Conservation (phyloP, 2,888 invertebrate genomes). For the Noctua janthina region DNA sequence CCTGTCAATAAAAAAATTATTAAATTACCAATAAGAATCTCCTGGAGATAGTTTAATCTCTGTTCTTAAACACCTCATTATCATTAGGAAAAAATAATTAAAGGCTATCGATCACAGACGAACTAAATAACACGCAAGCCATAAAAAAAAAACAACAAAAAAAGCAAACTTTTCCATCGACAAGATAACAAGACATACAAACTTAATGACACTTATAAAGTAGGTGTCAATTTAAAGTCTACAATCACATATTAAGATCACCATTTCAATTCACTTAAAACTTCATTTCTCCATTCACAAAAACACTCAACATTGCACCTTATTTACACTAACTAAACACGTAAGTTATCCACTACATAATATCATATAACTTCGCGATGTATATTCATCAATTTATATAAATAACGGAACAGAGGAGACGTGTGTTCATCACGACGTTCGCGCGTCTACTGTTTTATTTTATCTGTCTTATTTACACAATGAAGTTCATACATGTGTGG, state of each 20-base stretch:
- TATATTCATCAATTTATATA: background rate
- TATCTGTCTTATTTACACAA: background rate
- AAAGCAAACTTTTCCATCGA: constrained; percentile 1
- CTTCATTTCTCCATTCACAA: background rate
- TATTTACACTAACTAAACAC: background rate
- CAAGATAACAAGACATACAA: constrained; percentile 12
- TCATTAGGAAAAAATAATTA: background rate
- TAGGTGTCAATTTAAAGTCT: constrained; percentile 21
- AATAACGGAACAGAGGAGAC: background rate
- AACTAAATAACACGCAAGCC: background rate
- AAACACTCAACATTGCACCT: background rate
- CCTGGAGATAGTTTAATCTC: no score
- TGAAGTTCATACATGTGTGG: background rate
- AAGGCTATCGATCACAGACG: background rate
- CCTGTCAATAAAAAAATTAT: no score
- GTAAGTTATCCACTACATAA: background rate
- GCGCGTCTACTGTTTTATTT: constrained; percentile 29
- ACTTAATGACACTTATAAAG: background rate
- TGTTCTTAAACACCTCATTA: no score
- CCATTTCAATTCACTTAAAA: background rate
- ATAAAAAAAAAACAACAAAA: background rate
- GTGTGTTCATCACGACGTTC: background rate
- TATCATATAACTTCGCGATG: constrained; percentile 21
- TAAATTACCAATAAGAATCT: no score
- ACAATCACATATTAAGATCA: no score